Base-by-base conservation (phyloP, 2,888 invertebrate genomes). In the Dioctria linearis region DNA sequence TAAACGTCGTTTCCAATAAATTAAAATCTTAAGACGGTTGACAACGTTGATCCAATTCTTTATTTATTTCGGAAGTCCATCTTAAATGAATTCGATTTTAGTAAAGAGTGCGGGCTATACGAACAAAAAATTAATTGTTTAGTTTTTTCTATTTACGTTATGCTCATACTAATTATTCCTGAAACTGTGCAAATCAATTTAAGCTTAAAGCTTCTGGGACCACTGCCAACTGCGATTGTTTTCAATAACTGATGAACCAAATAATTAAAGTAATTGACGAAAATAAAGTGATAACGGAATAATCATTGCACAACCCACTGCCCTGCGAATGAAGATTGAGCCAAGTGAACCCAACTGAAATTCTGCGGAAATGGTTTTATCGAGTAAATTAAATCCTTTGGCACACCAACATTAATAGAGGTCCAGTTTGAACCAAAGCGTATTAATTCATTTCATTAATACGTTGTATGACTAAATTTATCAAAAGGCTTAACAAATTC, bases 221-320 rank as follows among this genome's bases (percentile, higher is more conserved):
- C 69, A 25, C 25, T 69, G 69, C 69, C 69, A 69, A 69, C 69
- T 69, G 69, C 69, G 51, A 69, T 69, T 69, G 51, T 69, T 69
- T 69, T 69, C 69, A 69, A 69, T 69, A 69, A 69, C 69, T 69
- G 69, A 69, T 69, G 69, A 69, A 51, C 69, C 69, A 51, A 69
- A 69, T 69, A 69, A 69, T 69, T 69, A 69, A 69, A 69, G 69
- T 69, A 69, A 69, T 69, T 51, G 69, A 54, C 51, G 69, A 54
- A 69, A 69, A 69, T 69, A 69, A 69, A 69, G 69, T 69, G 69
- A 69, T 69, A 69, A 69, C 69, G 69, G 49, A 69, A 69, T 69
- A 69, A 69, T 69, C 69, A 39, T 51, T 5, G 51, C 51, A 49
- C 69, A 39, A 39, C 51, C 51, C 69, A 69, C 8, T 69, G 69